phyloP scores from a whole-genome alignment of 2,113 vertebrate genomes.

The Trinectes maculatus region DNA sequence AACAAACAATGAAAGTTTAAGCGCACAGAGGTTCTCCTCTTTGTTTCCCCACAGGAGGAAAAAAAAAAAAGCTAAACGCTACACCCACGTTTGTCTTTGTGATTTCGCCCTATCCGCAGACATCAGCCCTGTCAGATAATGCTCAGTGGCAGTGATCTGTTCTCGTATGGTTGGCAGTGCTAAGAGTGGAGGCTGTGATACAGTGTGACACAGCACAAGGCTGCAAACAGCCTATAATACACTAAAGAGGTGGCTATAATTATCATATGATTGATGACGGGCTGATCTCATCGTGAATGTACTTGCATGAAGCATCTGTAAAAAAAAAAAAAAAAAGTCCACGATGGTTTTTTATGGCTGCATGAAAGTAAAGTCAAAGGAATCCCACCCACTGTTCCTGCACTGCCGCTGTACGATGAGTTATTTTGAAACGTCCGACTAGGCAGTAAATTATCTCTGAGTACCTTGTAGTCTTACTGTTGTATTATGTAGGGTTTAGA shows the following conservation, averaged over 20 bases:
- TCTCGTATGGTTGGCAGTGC: constrained; percentile 58
- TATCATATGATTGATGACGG: constrained; percentile 57
- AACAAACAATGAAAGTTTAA: too few relatives aligned
- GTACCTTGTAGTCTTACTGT: not conserved
- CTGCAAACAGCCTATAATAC: constrained; percentile 44
- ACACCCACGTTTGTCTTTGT: constrained; percentile 64
- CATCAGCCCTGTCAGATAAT: constrained; percentile 59
- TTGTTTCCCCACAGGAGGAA: constrained; percentile 7
- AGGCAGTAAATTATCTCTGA: constrained; percentile 36
- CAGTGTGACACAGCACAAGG: constrained; percentile 15
- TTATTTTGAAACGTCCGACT: constrained; percentile 14
- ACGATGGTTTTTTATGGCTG: constrained; percentile 14
- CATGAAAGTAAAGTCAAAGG: constrained; percentile 10
- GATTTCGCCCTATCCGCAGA: constrained; percentile 55
- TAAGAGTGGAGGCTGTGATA: constrained; percentile 40
- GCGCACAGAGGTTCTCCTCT: constrained; percentile 16
- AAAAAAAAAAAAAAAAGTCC: constrained; percentile 8
- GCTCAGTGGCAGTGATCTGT: constrained; percentile 65
- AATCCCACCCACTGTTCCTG: constrained; percentile 5
- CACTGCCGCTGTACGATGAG: constrained; percentile 12
- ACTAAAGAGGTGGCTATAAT: constrained; percentile 51
- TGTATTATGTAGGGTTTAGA: constrained; percentile 26
- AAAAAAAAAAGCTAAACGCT: constrained; percentile 57
- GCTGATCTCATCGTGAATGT: constrained; percentile 33
- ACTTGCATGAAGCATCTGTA: constrained; percentile 42